These are phyloP conservation scores for Chionoecetes opilio DNA, from an alignment of 1,140 invertebrate genomes.

Conservation along the genomic window DNA sequence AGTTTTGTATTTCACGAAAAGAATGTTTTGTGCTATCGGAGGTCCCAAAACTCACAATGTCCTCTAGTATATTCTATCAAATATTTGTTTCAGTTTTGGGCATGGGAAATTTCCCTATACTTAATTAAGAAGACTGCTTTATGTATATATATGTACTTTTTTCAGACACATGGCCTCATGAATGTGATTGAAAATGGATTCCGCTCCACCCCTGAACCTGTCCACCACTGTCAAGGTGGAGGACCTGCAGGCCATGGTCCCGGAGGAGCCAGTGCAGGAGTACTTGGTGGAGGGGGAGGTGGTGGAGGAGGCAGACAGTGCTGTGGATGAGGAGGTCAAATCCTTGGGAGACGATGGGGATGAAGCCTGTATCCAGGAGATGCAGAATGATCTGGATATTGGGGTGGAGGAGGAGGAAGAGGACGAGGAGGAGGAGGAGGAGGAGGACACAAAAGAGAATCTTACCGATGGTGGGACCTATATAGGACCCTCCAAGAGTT, in stretches of 20 bases:
- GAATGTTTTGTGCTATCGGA: too few relatives aligned
- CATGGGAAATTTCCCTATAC: too few relatives aligned
- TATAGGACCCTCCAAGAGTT: not conserved
- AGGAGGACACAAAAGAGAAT: slow-evolving; percentile 66
- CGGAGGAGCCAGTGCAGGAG: slow-evolving; percentile 43
- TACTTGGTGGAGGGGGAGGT: slow-evolving; percentile 70
- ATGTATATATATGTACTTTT: slow-evolving; percentile 16
- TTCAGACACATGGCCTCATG: slow-evolving; percentile 51
- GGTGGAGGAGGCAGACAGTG: slow-evolving; percentile 38
- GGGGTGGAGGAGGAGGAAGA: not conserved
- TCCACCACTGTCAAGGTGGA: slow-evolving; percentile 74
- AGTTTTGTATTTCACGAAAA: too few relatives aligned
- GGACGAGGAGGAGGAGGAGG: not conserved
- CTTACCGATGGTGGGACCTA: not conserved
- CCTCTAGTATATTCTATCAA: too few relatives aligned
- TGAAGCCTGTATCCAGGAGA: not conserved
- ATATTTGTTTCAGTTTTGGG: too few relatives aligned
- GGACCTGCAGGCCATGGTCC: slow-evolving; percentile 61
- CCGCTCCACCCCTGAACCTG: slow-evolving; percentile 72
- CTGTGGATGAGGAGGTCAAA: slow-evolving; percentile 10
- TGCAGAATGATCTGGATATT: not conserved
- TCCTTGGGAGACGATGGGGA: not conserved
- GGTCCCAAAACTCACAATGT: too few relatives aligned
- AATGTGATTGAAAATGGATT: slow-evolving; percentile 61
- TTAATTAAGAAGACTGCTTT: too few relatives aligned